Evolutionary conservation across 2,888 invertebrate species (phyloP), one percentile per base, ranked within the genome.

Genomic region (Plebejus anna): DNA sequence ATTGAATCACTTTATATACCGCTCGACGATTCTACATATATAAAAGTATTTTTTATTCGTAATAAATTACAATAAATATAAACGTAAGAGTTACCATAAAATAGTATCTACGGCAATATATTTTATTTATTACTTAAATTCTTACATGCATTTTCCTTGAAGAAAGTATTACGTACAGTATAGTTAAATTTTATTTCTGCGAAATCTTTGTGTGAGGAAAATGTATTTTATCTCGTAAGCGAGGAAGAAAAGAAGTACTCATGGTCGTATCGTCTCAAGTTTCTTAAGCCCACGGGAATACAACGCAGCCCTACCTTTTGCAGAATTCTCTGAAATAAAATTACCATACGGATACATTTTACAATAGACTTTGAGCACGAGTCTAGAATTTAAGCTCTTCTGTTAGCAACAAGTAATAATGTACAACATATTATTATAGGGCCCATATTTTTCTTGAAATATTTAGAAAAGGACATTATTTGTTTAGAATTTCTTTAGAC

Each of bases 181-280:
- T 32, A 66, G 32, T 61, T 2, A 61, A 61, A 61, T 61, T 61
- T 61, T 32, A 66, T 66, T 66, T 66, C 32, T 32, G 61, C 61
- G 66, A 32, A 66, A 66, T 66, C 13, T 66, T 66, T 32, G 66
- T 66, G 66, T 66, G 28, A 13, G 32, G 66, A 13, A 32, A 66
- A 66, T 66, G 32, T 66, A 66, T 66, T 22, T 66, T 66, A 66
- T 66, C 28, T 66, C 28, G 66, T 66, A 66, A 66, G 66, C 13
- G 66, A 32, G 32, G 32, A 66, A 66, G 32, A 32, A 66, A 66
- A 66, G 66, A 11, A 32, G 32, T 66, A 66, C 32, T 66, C 66
- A 66, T 1, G 66, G 32, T 36, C 66, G 66, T 36, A 36, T 66
- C 32, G 66, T 66, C 66, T 66, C 36, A 66, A 66, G 32, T 66